Conservation (phyloP, 2,797 vertebrate genomes). For the Sebastes jordani region DNA sequence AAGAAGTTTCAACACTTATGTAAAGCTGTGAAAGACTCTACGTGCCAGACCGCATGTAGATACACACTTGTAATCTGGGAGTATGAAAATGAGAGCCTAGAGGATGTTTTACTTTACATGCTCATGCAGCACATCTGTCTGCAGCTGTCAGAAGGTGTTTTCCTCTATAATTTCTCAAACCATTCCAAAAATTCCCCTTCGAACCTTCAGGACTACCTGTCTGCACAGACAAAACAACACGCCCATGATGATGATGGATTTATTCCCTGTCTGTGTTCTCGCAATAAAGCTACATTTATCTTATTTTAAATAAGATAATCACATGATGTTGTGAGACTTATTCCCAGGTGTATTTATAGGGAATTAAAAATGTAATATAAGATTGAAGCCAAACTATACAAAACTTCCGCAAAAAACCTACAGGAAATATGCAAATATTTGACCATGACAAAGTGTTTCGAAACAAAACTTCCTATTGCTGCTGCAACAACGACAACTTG, state of each 20-base stretch:
- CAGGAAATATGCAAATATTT: conserved; percentile 34
- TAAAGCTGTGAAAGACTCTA: conserved; percentile 13
- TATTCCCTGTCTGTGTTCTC: neutral
- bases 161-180: conserved; percentile 6
- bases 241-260: neutral
- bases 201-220: neutral
- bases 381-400: neutral
- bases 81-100: neutral
- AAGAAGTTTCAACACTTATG: neutral
- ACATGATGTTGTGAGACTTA: too few relatives aligned
- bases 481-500: conserved; percentile 23
- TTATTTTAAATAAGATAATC: neutral
- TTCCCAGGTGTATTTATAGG: neutral
- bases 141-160: conserved; percentile 11
- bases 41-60: neutral
- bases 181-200: neutral
- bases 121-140: neutral
- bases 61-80: neutral
- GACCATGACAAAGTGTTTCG: neutral
- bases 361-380: neutral
- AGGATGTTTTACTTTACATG: neutral
- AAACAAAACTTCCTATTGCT: neutral
- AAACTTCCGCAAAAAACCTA: neutral
- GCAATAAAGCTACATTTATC: neutral
- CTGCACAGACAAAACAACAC: neutral